Percentiles rank a stretch among this genome's conserved stretches.
Evolutionary conservation across 1,140 invertebrate species (phyloP).

Genomic region (Megalopta genalis): DNA sequence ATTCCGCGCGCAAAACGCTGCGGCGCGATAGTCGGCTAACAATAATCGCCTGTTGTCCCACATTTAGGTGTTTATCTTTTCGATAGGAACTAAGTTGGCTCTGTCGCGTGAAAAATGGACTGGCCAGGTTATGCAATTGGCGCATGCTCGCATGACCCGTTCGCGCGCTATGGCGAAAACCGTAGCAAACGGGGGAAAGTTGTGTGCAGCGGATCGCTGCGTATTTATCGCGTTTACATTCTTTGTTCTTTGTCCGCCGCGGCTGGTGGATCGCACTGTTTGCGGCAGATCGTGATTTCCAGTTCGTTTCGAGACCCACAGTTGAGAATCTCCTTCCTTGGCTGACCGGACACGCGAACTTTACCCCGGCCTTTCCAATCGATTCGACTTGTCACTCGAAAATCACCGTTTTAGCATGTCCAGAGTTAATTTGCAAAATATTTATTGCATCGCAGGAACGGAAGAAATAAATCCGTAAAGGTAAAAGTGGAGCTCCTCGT

Average conservation of each 20-base stretch:
- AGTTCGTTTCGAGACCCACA: constrained; percentile 8
- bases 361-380: too few species aligned
- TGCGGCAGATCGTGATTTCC: constrained; percentile 31
- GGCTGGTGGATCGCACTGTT: constrained; percentile 40
- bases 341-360: too few species aligned
- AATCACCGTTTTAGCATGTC: too few species aligned
- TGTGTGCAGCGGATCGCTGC: neutral
- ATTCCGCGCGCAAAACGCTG: too few species aligned
- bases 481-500: too few species aligned
- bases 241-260: constrained; percentile 51
- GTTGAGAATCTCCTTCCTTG: too few species aligned
- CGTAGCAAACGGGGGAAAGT: constrained; percentile 38
- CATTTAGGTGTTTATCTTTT: constrained; percentile 10
- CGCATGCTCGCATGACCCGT: neutral
- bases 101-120: constrained; percentile 22
- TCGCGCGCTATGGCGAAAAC: constrained; percentile 12
- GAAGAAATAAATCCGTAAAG: too few species aligned
- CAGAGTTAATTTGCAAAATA: too few species aligned
- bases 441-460: too few species aligned
- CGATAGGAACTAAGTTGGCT: neutral
- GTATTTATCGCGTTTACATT: constrained; percentile 62
- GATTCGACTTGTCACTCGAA: too few species aligned
- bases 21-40: too few species aligned
- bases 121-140: constrained; percentile 19
- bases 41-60: neutral